Percentiles rank a stretch among this genome's conserved stretches.
Conservation (phyloP, 1,140 invertebrate species). For the Drosophila prosaltans region DNA sequence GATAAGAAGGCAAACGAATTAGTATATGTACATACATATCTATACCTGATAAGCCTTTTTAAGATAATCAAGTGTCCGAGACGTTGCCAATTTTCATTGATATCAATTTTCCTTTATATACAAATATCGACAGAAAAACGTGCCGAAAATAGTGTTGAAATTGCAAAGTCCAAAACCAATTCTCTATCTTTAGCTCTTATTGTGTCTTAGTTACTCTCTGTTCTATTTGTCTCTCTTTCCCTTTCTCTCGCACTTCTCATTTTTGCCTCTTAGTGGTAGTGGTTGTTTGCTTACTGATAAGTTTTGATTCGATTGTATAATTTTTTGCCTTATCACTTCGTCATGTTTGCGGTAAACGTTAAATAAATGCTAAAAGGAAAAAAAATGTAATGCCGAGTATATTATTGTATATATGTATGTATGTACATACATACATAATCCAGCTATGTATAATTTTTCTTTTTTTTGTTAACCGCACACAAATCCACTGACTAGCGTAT, state of each 20-base stretch:
- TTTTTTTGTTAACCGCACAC: background rate
- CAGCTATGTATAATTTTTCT: too few relatives aligned
- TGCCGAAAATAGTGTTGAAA: constrained; percentile 7
- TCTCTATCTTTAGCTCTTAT: constrained; percentile 13
- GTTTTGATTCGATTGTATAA: constrained; percentile 44
- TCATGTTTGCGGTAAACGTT: constrained; percentile 43
- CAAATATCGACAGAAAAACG: constrained; percentile 7
- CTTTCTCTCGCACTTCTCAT: background rate
- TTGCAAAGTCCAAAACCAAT: constrained; percentile 20
- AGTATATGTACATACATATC: background rate
- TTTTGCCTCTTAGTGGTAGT: too few relatives aligned
- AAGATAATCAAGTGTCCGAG: constrained; percentile 4
- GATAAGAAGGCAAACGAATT: background rate
- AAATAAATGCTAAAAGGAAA: constrained; percentile 10
- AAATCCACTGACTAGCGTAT: background rate
- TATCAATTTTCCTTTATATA: constrained; percentile 3
- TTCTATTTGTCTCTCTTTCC: too few relatives aligned
- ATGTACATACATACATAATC: background rate
- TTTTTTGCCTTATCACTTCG: constrained; percentile 39
- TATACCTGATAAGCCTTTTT: background rate
- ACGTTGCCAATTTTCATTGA: constrained; percentile 26
- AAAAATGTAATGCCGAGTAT: background rate
- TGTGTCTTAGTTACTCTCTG: background rate
- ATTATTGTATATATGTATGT: too few relatives aligned
- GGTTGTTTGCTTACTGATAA: constrained; percentile 42